Conservation (phyloP, 2,113 vertebrate genomes). For the Phaethon lepturus region DNA sequence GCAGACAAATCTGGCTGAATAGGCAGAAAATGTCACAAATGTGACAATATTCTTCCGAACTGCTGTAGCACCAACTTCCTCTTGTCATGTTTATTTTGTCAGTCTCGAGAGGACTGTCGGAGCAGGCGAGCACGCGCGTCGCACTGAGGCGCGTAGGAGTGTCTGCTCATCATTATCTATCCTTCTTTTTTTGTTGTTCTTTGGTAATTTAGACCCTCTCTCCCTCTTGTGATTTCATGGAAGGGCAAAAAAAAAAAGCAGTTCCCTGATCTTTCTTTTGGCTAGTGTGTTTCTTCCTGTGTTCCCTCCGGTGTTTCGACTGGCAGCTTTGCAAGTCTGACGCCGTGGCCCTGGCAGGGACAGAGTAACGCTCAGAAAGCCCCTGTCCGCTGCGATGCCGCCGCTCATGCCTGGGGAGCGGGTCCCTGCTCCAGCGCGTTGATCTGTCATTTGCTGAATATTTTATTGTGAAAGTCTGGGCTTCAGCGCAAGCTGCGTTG, state of each 20-base stretch:
- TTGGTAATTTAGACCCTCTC: not conserved
- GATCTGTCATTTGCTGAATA: not conserved
- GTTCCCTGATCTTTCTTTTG: not conserved
- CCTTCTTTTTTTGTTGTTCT: not conserved
- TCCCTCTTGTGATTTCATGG: not conserved
- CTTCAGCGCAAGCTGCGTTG: fast-evolving
- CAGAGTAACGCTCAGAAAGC: not conserved
- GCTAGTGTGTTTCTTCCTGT: not conserved
- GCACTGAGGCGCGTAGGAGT: not conserved
- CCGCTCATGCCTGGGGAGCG: fast-evolving
- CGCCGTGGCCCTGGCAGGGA: too few species aligned
- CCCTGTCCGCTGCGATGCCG: fast-evolving
- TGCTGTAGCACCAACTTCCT: not conserved
- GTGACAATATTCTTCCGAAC: not conserved
- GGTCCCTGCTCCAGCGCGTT: not conserved
- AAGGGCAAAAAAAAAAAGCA: not conserved
- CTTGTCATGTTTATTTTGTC: not conserved
- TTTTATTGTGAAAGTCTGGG: not conserved
- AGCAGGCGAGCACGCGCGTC: not conserved
- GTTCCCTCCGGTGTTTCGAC: not conserved
- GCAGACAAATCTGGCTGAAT: not conserved
- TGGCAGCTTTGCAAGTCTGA: not conserved
- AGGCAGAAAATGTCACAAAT: not conserved
- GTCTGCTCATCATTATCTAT: not conserved
- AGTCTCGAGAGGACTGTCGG: not conserved